Evolutionary conservation across 2,888 invertebrate genomes (phyloP).

Genomic region (Andrena fulva): DNA sequence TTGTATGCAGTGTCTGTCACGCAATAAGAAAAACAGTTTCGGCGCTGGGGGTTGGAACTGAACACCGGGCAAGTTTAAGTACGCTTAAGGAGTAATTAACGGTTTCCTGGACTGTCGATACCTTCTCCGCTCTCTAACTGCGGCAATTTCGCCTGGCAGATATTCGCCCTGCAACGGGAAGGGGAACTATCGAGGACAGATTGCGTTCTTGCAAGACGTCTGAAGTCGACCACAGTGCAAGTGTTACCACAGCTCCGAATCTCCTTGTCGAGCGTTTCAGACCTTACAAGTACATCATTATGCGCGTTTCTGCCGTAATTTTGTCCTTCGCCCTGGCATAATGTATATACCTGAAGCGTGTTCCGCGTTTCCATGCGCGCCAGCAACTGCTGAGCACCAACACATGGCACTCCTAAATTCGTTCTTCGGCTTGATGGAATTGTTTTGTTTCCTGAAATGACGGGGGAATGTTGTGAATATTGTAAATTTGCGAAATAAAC

Average conservation of each 20-base stretch:
- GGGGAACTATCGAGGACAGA: slow-evolving; percentile 63
- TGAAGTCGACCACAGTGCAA: slow-evolving; percentile 63
- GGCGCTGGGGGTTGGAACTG: slow-evolving; percentile 7
- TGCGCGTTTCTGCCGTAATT: slow-evolving; percentile 75
- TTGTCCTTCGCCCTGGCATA: slow-evolving; percentile 59
- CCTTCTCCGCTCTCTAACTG: slow-evolving; percentile 23
- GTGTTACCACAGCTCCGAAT: slow-evolving; percentile 67
- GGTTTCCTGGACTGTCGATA: slow-evolving; percentile 58
- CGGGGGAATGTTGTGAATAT: neutral
- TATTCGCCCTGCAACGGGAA: slow-evolving; percentile 40
- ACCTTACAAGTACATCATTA: slow-evolving; percentile 77
- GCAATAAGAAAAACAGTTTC: slow-evolving; percentile 28
- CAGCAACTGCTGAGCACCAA: slow-evolving; percentile 52
- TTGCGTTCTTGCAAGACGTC: slow-evolving; percentile 69
- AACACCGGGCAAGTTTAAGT: slow-evolving; percentile 52
- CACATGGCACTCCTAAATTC: slow-evolving; percentile 18
- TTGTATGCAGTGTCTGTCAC: neutral
- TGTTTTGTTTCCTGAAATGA: neutral
- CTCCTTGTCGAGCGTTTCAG: slow-evolving; percentile 65
- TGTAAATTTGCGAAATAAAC: no score
- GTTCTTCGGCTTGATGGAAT: no score
- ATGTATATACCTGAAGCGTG: slow-evolving; percentile 60
- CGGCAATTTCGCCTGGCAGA: slow-evolving; percentile 38
- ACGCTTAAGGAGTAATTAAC: slow-evolving; percentile 64
- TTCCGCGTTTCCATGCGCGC: slow-evolving; percentile 49